Base-by-base conservation (phyloP, 2,797 vertebrate genomes). In the Sternotherus odoratus region DNA sequence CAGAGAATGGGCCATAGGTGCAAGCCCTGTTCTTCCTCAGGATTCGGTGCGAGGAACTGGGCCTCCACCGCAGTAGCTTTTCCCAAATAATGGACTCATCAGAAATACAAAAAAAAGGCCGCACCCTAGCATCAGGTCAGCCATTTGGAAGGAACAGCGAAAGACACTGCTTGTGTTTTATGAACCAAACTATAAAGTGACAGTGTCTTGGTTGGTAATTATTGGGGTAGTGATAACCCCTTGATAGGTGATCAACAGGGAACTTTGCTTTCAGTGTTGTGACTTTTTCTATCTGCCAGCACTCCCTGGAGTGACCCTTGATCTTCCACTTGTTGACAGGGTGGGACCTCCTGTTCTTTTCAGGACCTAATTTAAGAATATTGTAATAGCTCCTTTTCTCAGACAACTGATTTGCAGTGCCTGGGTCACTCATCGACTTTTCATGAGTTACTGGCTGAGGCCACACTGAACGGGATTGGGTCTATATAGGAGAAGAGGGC, bases 41-140 rank as follows among this genome's bases (percentile, higher is more conserved):
- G 66, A n/a, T 82, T 86, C n/a, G 50, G 80, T 1, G 1, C 43
- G 60, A 88, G 92, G 93, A 87, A 87, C 66, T 74, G 90, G 80
- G 88, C 86, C 83, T 85, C 89, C 90, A 85, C 77, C 89, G 92
- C 89, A 77, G 83, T 89, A 95, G 89, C 91, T 94, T 94, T 96
- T 87, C 91, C 86, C 82, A 93, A 95, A 89, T 95, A 95, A 95
- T 78, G 81, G 95, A 95, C 94, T 92, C 95, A 97, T 95, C 94
- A 95, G 92, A 93, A 96, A 91, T 81, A 95, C 95, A 96, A 97
- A 96, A 97, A 97, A 96, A 95, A 97, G 95, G 83, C 86, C 87
- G 43, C 92, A 85, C 26, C 88, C 88, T 89, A 96, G 95, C 95
- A 97, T 96, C 92, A 86, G 93, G 91, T 96, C 95, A 95, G 93